phyloP scores from a whole-genome alignment of 1,140 invertebrate species.

The Drosophila setifemur region DNA sequence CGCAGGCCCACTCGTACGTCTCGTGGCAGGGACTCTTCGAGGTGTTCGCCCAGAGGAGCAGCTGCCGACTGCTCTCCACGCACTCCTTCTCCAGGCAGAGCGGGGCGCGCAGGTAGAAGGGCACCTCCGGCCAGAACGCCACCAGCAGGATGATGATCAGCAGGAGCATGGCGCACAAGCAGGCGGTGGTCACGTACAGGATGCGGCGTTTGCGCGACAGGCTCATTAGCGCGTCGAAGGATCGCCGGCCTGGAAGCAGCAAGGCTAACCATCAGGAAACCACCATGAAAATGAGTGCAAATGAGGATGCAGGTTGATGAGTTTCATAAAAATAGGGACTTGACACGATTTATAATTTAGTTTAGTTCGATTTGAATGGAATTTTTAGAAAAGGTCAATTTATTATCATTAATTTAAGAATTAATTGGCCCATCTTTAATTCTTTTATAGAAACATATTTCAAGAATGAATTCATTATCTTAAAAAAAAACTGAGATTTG shows the following conservation, averaged over 20 bases:
- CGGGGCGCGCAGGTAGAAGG: conserved; percentile 72
- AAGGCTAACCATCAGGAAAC: conserved; percentile 49
- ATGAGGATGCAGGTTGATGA: neutral
- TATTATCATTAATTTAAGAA: too few relatives aligned
- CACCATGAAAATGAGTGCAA: too few relatives aligned
- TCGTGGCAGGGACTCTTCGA: conserved; percentile 73
- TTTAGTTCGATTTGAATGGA: too few relatives aligned
- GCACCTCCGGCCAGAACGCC: conserved; percentile 81
- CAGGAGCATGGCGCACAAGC: conserved; percentile 71
- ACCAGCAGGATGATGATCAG: conserved; percentile 75
- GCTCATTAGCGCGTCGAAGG: conserved; percentile 72
- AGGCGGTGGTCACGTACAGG: conserved; percentile 72
- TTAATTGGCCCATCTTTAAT: too few relatives aligned
- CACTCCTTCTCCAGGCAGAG: conserved; percentile 78
- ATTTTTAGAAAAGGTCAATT: too few relatives aligned
- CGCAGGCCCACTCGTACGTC: conserved; percentile 80
- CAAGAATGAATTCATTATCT: too few relatives aligned
- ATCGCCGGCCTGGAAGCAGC: conserved; percentile 79
- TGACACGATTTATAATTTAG: too few relatives aligned
- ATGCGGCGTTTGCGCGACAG: conserved; percentile 74
- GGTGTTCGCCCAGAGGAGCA: conserved; percentile 77
- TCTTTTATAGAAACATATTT: too few relatives aligned
- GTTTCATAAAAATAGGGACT: too few relatives aligned
- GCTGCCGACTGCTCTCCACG: conserved; percentile 73
- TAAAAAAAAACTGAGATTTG: too few relatives aligned